These are phyloP conservation scores for Gnathonemus echidnorhynchus DNA, from an alignment of 2,113 vertebrate genomes.

Conservation along the genomic window DNA sequence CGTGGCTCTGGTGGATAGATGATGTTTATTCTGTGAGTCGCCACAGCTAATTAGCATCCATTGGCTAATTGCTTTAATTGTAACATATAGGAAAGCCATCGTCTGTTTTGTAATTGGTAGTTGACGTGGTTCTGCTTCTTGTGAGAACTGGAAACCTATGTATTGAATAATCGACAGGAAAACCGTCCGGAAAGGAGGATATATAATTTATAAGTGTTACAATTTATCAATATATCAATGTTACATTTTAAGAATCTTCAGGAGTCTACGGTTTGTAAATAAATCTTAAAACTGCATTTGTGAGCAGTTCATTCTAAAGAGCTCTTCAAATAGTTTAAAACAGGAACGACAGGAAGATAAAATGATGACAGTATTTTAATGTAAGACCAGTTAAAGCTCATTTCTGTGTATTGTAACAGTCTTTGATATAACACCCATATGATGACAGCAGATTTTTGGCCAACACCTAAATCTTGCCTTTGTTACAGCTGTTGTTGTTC, in stretches of 20 bases:
- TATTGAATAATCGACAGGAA: not conserved
- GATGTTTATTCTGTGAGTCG: not conserved
- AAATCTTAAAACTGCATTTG: not conserved
- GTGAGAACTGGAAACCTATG: not conserved
- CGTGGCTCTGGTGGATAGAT: not conserved
- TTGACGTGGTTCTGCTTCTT: not conserved
- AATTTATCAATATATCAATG: not conserved
- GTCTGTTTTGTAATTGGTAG: not conserved
- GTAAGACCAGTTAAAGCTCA: not conserved
- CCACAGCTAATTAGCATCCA: not conserved
- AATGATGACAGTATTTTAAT: not conserved
- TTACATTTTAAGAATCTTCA: not conserved
- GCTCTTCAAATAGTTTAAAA: not conserved
- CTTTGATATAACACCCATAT: not conserved
- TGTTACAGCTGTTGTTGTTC: not conserved
- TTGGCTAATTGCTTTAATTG: not conserved
- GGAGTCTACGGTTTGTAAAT: not conserved
- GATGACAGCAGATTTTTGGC: not conserved
- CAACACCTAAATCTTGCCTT: not conserved
- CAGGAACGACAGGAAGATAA: not conserved
- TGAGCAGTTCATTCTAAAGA: not conserved
- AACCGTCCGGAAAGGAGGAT: not conserved
- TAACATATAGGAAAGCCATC: not conserved
- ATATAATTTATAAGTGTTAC: not conserved
- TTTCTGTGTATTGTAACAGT: not conserved